phyloP scores from a whole-genome alignment of 2,888 invertebrate species.

The Agriotes lineatus region DNA sequence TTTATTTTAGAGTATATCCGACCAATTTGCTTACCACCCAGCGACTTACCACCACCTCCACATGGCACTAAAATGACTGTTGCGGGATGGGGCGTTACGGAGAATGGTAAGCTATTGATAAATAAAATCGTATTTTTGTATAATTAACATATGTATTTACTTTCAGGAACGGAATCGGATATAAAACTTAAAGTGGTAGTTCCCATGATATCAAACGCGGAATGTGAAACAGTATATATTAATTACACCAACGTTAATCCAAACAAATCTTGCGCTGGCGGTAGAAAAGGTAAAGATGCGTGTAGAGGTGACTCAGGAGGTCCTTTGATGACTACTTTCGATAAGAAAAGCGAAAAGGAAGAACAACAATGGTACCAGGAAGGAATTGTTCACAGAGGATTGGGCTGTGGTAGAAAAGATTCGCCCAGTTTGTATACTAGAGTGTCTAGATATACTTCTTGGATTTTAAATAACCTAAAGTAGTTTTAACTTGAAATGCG shows the following conservation, averaged over 20 bases:
- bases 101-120: conserved; percentile 42
- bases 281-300: not conserved
- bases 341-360: not conserved
- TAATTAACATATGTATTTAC: too few relatives aligned
- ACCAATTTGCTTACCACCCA: conserved; percentile 58
- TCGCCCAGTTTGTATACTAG: conserved; percentile 82
- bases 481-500: not conserved
- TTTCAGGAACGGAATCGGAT: conserved; percentile 40
- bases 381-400: conserved; percentile 90
- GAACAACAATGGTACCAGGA: conserved; percentile 27
- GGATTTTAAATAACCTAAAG: conserved; percentile 73
- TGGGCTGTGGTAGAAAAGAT: conserved; percentile 80
- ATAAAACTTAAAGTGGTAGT: conserved; percentile 76
- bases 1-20: conserved; percentile 25
- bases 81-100: conserved; percentile 65
- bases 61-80: conserved; percentile 58
- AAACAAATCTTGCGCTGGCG: conserved; percentile 3
- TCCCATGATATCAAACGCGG: too few relatives aligned
- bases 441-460: conserved; percentile 78
- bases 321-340: conserved; percentile 67
- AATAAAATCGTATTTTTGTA: too few relatives aligned
- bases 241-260: not conserved
- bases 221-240: not conserved
- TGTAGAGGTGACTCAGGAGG: conserved; percentile 78
- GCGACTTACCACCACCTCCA: conserved; percentile 50